These are phyloP conservation scores for Echinarachnius parma DNA, from an alignment of 53 echinoderm and acorn worm species.

Conservation along the genomic window DNA sequence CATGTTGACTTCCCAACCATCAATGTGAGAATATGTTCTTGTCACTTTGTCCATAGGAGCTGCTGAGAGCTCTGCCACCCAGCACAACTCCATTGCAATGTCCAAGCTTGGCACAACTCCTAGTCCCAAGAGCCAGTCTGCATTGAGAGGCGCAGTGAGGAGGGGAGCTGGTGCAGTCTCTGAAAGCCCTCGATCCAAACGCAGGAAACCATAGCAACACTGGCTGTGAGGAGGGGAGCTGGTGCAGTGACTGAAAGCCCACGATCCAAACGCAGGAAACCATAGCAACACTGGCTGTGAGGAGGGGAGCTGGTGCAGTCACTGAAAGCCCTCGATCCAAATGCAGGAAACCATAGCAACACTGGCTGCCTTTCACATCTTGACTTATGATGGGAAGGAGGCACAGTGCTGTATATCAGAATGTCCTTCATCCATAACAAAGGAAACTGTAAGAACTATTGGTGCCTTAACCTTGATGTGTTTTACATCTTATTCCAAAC, in stretches of 20 bases:
- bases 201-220: conserved; percentile 30
- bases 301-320: conserved; percentile 2
- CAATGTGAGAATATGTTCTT: no score
- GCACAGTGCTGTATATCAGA: no score
- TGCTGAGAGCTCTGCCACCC: conserved; percentile 1
- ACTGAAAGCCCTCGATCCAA: conserved; percentile 18
- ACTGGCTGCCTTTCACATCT: no score
- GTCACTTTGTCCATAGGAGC: conserved; percentile 3
- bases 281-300: conserved; percentile 7
- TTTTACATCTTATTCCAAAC: no score
- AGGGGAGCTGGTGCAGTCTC: background rate
- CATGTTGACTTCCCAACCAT: no score
- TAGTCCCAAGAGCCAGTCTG: conserved; percentile 14
- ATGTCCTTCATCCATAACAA: no score
- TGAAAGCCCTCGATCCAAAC: conserved; percentile 21
- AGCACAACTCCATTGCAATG: conserved; percentile 2
- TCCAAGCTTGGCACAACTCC: background rate
- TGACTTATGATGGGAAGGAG: no score
- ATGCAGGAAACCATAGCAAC: conserved; percentile 26
- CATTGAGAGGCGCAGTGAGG: conserved; percentile 1
- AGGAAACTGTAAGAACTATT: no score
- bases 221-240: background rate
- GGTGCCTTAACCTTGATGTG: no score
- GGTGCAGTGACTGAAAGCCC: conserved; percentile 13
- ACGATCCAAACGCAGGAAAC: conserved; percentile 23